These are phyloP conservation scores for Wasmannia auropunctata DNA, from an alignment of 1,140 invertebrate genomes.

Conservation along the genomic window DNA sequence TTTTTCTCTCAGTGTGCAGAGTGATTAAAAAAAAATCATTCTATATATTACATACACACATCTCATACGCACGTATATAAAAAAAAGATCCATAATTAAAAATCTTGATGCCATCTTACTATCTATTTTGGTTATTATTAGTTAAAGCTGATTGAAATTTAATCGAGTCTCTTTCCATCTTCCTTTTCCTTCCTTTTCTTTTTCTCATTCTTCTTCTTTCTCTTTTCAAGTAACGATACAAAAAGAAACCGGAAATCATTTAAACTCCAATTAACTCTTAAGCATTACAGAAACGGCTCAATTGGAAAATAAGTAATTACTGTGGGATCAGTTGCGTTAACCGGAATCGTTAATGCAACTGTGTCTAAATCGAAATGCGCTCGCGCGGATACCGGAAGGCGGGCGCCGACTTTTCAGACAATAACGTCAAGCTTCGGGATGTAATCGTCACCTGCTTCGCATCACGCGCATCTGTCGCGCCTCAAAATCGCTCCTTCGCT, in stretches of 20 bases:
- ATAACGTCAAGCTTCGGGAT: background rate
- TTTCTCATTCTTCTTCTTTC: background rate
- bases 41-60: background rate
- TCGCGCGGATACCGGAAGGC: background rate
- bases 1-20: too few species aligned
- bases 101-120: background rate
- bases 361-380: background rate
- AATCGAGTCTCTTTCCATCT: background rate
- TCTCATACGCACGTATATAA: background rate
- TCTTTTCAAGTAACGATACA: background rate
- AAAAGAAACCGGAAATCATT: constrained; percentile 12
- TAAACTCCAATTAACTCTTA: constrained; percentile 28
- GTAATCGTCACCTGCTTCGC: background rate
- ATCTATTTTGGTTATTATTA: constrained; percentile 30
- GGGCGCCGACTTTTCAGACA: background rate
- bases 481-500: background rate
- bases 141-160: constrained; percentile 53
- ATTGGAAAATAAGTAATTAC: constrained; percentile 22
- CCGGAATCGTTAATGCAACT: background rate
- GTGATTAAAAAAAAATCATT: too few species aligned
- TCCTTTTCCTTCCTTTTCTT: too few species aligned
- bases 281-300: background rate
- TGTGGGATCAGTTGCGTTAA: background rate
- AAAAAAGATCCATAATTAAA: background rate
- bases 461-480: background rate